Evolutionary conservation across 2,797 vertebrate genomes (phyloP).

Genomic region (Ficedula albicollis): DNA sequence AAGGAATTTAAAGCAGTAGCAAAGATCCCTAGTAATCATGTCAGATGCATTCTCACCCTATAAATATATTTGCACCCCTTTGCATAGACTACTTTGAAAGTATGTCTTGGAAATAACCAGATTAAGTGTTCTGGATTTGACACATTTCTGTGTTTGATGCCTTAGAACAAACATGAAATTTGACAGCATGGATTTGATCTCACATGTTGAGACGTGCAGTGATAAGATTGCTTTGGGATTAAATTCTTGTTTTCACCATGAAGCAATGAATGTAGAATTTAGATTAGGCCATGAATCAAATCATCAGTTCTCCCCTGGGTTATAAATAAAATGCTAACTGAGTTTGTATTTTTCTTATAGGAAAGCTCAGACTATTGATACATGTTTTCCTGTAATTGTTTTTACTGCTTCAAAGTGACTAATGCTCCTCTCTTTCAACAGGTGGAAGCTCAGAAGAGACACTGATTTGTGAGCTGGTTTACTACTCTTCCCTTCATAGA

Average conservation of each 20-base stretch:
- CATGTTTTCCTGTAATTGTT: background rate
- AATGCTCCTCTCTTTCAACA: background rate
- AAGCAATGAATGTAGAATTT: constrained; percentile 30
- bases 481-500: background rate
- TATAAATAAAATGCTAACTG: constrained; percentile 9
- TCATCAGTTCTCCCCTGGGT: background rate
- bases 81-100: background rate
- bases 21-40: background rate
- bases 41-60: background rate
- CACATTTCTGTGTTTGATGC: background rate
- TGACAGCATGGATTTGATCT: constrained; percentile 17
- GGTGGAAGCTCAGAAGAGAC: background rate
- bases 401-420: background rate
- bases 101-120: background rate
- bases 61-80: background rate
- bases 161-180: background rate
- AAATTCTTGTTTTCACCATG: constrained; percentile 7
- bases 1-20: background rate
- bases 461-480: background rate
- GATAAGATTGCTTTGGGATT: background rate
- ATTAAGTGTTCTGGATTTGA: background rate
- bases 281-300: background rate
- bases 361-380: background rate
- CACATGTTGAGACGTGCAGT: background rate
- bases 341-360: background rate